Conservation (phyloP, 2,797 vertebrate species). For the Simalia tracyae region DNA sequence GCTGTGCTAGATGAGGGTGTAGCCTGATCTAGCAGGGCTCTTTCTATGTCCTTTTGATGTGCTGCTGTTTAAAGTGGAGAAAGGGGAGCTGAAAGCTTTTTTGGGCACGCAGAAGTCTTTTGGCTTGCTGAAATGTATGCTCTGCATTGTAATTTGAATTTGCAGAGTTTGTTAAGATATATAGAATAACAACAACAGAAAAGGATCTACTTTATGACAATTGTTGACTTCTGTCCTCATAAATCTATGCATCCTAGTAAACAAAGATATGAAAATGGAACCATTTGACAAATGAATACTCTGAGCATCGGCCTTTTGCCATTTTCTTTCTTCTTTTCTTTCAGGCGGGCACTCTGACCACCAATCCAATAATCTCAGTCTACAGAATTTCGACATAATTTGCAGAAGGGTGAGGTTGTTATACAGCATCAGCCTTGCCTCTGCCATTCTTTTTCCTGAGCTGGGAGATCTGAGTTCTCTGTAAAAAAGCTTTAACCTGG, state of each 20-base stretch:
- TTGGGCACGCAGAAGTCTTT: neutral
- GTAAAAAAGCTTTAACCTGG: constrained; percentile 11
- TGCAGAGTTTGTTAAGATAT: neutral
- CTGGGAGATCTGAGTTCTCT: constrained; percentile 1
- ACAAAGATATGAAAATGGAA: neutral
- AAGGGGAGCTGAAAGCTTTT: neutral
- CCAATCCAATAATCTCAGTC: constrained; percentile 17
- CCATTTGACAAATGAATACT: neutral
- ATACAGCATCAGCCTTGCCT: neutral
- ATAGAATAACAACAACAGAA: neutral
- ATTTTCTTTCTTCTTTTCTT: neutral
- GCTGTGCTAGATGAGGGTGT: neutral
- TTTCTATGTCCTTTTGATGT: neutral
- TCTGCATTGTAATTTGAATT: neutral
- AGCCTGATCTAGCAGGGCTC: neutral
- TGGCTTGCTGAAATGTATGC: neutral
- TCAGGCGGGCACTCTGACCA: constrained; percentile 16
- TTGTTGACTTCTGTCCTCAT: neutral
- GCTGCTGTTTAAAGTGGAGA: neutral
- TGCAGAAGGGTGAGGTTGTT: constrained; percentile 18
- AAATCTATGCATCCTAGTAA: neutral
- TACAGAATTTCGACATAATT: constrained; percentile 20
- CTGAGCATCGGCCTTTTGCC: neutral
- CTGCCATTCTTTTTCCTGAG: constrained; percentile 32
- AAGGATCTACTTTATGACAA: neutral